Conservation (phyloP, 2,888 invertebrate species). For the Andrena trimmerana region DNA sequence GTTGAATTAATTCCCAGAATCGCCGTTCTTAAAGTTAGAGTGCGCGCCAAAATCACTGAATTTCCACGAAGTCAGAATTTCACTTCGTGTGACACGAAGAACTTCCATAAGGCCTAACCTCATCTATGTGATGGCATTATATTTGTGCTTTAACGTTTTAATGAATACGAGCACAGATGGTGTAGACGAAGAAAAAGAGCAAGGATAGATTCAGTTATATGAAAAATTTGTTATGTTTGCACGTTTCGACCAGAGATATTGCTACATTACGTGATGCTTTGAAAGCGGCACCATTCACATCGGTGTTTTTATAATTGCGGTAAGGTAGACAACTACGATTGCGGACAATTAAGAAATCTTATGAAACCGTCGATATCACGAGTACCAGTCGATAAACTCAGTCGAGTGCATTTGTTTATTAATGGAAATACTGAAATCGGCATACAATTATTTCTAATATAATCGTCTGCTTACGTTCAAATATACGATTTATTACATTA, state of each 20-base stretch:
- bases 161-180: too few species aligned
- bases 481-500: slow-evolving; percentile 61
- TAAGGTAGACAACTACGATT: slow-evolving; percentile 7
- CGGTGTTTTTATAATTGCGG: slow-evolving; percentile 16
- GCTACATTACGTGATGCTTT: neutral
- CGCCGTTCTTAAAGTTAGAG: too few species aligned
- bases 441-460: slow-evolving; percentile 73
- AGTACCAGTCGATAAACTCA: slow-evolving; percentile 15
- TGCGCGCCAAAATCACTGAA: too few species aligned
- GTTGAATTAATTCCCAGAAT: too few species aligned
- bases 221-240: neutral
- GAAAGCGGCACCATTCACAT: neutral
- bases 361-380: neutral
- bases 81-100: too few species aligned
- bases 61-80: too few species aligned
- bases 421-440: slow-evolving; percentile 81
- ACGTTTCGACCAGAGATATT: neutral
- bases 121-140: too few species aligned
- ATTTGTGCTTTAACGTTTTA: too few species aligned
- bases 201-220: neutral
- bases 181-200: too few species aligned
- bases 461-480: slow-evolving; percentile 53
- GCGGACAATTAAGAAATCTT: neutral
- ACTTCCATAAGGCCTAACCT: too few species aligned
- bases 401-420: slow-evolving; percentile 71